These are phyloP conservation scores for Cantharis rufa DNA, from an alignment of 2,888 invertebrate genomes.

Conservation along the genomic window DNA sequence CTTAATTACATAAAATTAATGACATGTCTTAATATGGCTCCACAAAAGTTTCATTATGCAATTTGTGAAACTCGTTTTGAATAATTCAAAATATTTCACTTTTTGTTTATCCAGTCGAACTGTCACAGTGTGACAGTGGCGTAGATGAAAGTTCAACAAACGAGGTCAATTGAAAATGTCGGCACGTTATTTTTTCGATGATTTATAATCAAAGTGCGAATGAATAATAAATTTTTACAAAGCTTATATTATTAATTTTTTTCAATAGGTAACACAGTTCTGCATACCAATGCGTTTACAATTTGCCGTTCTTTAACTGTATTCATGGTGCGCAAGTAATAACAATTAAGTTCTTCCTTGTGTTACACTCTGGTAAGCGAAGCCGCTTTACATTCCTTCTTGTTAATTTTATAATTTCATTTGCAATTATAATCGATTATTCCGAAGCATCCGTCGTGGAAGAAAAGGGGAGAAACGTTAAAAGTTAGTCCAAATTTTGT, in stretches of 20 bases:
- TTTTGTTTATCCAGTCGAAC: neutral
- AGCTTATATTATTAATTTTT: neutral
- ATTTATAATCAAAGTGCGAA: neutral
- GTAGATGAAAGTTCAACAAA: neutral
- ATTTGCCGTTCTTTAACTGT: constrained; percentile 24
- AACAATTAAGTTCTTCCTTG: constrained; percentile 15
- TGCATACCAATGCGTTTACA: constrained; percentile 17
- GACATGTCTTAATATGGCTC: neutral
- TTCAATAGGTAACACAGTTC: neutral
- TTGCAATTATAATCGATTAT: neutral
- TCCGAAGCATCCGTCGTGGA: neutral
- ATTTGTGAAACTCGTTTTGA: neutral
- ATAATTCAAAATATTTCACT: neutral
- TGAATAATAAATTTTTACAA: neutral
- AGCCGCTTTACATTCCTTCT: neutral
- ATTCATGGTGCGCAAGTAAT: constrained; percentile 11
- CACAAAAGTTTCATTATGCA: neutral
- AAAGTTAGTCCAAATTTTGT: neutral
- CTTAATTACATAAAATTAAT: neutral
- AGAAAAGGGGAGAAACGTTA: neutral
- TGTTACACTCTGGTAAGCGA: neutral
- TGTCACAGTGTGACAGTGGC: neutral
- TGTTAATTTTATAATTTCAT: neutral
- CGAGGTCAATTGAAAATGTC: neutral
- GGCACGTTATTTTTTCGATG: neutral